Evolutionary conservation across 2,797 vertebrate genomes (phyloP).

Genomic region (Taenioides sp.): DNA sequence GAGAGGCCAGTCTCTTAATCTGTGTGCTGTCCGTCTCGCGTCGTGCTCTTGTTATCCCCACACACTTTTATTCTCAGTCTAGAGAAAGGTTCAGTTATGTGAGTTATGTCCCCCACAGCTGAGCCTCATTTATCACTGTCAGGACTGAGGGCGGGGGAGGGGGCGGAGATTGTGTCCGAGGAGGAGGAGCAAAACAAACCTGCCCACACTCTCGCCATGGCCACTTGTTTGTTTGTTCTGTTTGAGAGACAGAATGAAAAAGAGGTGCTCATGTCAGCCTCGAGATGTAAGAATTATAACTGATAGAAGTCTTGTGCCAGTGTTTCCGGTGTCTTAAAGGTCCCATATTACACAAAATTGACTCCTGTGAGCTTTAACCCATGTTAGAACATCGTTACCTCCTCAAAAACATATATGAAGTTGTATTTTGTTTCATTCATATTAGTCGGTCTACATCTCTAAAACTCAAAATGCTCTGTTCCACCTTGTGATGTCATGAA

Average conservation of each 20-base stretch:
- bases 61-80: background rate
- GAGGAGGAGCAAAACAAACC: conserved; percentile 41
- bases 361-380: too few relatives aligned
- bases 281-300: background rate
- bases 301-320: too few relatives aligned
- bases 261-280: background rate
- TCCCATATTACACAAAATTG: too few relatives aligned
- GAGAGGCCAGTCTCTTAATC: background rate
- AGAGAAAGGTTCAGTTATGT: conserved; percentile 41
- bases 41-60: conserved; percentile 16
- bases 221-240: background rate
- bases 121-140: conserved; percentile 81
- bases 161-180: conserved; percentile 35
- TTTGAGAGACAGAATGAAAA: background rate
- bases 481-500: too few relatives aligned
- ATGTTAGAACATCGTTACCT: too few relatives aligned
- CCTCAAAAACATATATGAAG: too few relatives aligned
- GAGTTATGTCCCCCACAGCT: conserved; percentile 80
- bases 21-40: conserved; percentile 10
- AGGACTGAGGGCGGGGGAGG: conserved; percentile 63
- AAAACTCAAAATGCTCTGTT: too few relatives aligned
- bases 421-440: too few relatives aligned
- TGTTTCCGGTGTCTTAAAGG: too few relatives aligned
- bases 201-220: background rate
- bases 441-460: too few relatives aligned